phyloP scores from a whole-genome alignment of 1,140 invertebrate species.

The Sitophilus oryzae region DNA sequence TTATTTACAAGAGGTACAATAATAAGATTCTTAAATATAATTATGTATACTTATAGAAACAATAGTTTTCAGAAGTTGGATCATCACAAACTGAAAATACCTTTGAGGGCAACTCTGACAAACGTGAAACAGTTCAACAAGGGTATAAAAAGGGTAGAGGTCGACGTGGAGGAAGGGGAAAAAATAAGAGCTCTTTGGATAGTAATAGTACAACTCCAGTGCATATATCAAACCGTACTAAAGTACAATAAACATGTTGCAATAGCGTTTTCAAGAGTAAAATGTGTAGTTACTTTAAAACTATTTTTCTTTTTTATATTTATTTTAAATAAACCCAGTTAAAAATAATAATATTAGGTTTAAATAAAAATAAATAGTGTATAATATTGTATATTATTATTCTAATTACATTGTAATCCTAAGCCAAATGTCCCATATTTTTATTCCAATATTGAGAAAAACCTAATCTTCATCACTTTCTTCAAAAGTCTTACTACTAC shows the following conservation, averaged over 20 bases:
- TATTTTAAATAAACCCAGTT: no score
- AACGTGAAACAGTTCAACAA: constrained; percentile 48
- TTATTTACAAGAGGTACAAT: constrained; percentile 19
- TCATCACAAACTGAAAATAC: constrained; percentile 49
- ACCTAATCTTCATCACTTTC: background rate
- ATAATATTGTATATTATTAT: no score
- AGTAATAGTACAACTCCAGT: constrained; percentile 15
- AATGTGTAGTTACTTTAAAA: no score
- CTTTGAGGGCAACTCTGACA: constrained; percentile 53
- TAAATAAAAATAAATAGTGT: no score
- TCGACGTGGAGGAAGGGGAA: constrained; percentile 48
- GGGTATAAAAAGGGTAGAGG: constrained; percentile 47
- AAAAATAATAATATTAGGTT: no score
- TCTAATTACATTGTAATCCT: no score
- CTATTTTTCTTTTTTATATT: no score
- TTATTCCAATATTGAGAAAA: no score
- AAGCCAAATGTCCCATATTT: no score
- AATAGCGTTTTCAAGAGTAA: no score
- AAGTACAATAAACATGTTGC: constrained; percentile 29
- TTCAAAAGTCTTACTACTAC: background rate
- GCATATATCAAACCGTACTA: constrained; percentile 20
- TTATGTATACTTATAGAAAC: no score
- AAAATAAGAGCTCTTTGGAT: background rate
- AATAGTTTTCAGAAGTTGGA: constrained; percentile 43
- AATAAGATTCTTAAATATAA: constrained; percentile 1